Base-by-base conservation (phyloP, 92 coral and sea anemone genomes). In the Siderastrea siderea region DNA sequence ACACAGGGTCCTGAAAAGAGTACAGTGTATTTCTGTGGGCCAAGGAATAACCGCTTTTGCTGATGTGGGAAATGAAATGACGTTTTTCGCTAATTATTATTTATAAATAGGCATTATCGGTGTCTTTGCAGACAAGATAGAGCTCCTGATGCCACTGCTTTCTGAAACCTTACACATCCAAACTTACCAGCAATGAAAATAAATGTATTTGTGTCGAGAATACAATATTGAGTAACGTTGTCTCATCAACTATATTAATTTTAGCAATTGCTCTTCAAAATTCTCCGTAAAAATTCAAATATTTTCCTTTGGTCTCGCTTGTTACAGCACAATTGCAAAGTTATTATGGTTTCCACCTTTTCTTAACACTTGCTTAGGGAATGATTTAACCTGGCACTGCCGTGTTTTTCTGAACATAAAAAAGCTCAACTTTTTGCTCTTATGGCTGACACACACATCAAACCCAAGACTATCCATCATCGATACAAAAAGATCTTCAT, bases 401-500 rank as follows among this genome's bases (percentile, higher is more conserved):
- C 87, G 71, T 50, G 88, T 78, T 64, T 87, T 93, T 14, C 73
- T 81, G 58, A 93, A 75, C 96, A 93, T 93, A 26, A 19, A 87
- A 74, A 93, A 93, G 81, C 88, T 80, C 85, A 93, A 74, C 71
- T 82, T 82, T 14, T 62, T 82, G 19, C 89, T 90, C 80, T 66
- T 81, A 55, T 90, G 93, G 3, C 78, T 44, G 43, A 78, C 6
- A 63, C 46, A 57, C 13, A 77, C 58, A 10, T 76, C 75, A 82
- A 93, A 93, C 79, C 96, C 96, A 10, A 93, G 86, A 78, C 91
- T 93, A 62, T 59, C 87, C 87, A 91, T 65, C 90, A 93, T 93
- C 2, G 83, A 81, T 72, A 84, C 51, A 15, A 93, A 87, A 13
- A 78, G 67, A 50, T 74, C 92, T 71, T 77, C 84, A 44, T 78